Evolutionary conservation across 2,113 vertebrate genomes (phyloP), one percentile per base, ranked within the genome.

Genomic region (Natator depressus): DNA sequence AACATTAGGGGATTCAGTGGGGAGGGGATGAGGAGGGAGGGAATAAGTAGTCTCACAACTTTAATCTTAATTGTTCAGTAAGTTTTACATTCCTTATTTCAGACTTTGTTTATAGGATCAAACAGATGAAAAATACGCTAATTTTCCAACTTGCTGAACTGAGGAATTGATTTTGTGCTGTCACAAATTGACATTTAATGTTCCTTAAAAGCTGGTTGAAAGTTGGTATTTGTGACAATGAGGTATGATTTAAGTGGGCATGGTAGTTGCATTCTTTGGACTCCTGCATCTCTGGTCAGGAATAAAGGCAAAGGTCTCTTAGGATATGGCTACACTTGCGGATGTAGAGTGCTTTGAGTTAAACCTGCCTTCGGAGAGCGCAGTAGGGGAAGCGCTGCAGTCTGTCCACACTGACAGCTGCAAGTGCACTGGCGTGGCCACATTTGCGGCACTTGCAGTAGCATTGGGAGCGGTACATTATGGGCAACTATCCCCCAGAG

Each of bases 31-130:
- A 81, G 51, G 72, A 80, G 24, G 19, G 55, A 89, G 72, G 16
- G 62, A 90, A 57, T 31, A 93, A 78, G 20, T 19, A 25, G 10
- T 20, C 57, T 72, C 16, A 14, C 38, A 53, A 35, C 49, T 85
- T 4, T 83, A 79, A 17, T 31, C 83, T 88, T 14, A 38, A 0
- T 88, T 86, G 54, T 7, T 46, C 84, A 12, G 10, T 53, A 91
- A 57, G n/a, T 93, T 91, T 22, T 89, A 47, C 38, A 80, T 93
- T 96, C 89, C 78, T 93, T 57, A 75, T 27, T 3, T 62, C 89
- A 38, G 59, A 80, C 53, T 93, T 93, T 1, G 2, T 80, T 81
- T 49, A 14, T 42, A 4, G 2, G 35, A 25, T 46, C 72, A 76
- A 91, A 10, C 46, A 54, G 27, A 65, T 90, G 80, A 38, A 91